Conservation (phyloP, 2,888 invertebrate genomes). For the Lasioglossum marginatum region DNA sequence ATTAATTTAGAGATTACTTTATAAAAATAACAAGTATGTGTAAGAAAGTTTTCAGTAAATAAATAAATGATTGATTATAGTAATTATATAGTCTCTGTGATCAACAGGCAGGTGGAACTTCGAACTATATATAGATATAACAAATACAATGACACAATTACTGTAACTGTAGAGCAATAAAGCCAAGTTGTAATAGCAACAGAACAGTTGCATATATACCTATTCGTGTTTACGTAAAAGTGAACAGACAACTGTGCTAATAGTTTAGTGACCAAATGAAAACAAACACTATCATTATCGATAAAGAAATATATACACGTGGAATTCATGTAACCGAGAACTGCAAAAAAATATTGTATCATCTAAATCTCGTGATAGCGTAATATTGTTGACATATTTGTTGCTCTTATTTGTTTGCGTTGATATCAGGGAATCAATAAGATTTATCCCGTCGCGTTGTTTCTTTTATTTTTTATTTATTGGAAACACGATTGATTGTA, state of each 20-base stretch:
- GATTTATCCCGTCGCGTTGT: not conserved
- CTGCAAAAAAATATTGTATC: not conserved
- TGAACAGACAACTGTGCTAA: not conserved
- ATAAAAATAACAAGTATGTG: no score
- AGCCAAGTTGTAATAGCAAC: not conserved
- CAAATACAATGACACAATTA: no score
- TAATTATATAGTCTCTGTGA: not conserved
- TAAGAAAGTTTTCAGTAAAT: not conserved
- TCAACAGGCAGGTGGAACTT: no score
- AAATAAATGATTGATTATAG: not conserved
- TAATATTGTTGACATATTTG: not conserved
- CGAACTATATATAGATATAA: no score
- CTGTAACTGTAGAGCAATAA: not conserved
- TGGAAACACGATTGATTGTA: not conserved
- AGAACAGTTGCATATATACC: no score
- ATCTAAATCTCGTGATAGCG: not conserved
- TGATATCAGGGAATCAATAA: not conserved
- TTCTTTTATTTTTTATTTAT: not conserved
- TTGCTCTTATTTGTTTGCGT: not conserved
- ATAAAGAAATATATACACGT: not conserved
- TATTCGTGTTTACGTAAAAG: not conserved
- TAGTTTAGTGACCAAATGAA: not conserved
- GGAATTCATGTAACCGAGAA: not conserved
- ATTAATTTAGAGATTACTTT: no score
- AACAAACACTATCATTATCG: not conserved